Evolutionary conservation across 2,888 invertebrate species (phyloP).

Genomic region (Limnephilus lunatus): DNA sequence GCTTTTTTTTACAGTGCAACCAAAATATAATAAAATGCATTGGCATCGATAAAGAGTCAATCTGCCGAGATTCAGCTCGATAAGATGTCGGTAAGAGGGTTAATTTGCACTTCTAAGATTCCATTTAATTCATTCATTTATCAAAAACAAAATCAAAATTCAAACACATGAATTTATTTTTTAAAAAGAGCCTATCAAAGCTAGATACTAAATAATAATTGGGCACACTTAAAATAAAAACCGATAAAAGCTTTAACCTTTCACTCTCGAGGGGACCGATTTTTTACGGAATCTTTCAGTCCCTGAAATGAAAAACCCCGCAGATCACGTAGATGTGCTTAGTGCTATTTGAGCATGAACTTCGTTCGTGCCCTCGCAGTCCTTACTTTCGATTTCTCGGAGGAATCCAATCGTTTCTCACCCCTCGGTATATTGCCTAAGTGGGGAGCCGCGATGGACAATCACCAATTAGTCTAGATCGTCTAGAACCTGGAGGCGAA

Average conservation of each 20-base stretch:
- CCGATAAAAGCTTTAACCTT: not conserved
- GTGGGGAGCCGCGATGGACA: conserved; percentile 26
- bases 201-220: not conserved
- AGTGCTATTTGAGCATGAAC: conserved; percentile 33
- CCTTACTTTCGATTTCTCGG: conserved; percentile 38
- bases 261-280: not conserved
- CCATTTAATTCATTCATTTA: no score
- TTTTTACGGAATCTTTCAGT: not conserved
- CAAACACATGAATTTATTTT: no score
- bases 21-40: no score
- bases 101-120: no score
- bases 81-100: no score
- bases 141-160: no score
- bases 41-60: no score
- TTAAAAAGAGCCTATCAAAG: not conserved
- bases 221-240: not conserved
- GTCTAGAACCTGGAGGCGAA: conserved; percentile 8
- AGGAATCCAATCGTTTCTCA: conserved; percentile 45
- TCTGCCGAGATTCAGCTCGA: no score
- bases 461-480: conserved; percentile 60
- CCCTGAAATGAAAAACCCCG: not conserved
- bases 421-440: conserved; percentile 57
- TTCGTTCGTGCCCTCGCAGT: conserved; percentile 29
- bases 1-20: no score
- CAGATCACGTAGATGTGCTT: conserved; percentile 31